phyloP scores from a whole-genome alignment of 2,113 vertebrate genomes.

The Brienomyrus longianalis region DNA sequence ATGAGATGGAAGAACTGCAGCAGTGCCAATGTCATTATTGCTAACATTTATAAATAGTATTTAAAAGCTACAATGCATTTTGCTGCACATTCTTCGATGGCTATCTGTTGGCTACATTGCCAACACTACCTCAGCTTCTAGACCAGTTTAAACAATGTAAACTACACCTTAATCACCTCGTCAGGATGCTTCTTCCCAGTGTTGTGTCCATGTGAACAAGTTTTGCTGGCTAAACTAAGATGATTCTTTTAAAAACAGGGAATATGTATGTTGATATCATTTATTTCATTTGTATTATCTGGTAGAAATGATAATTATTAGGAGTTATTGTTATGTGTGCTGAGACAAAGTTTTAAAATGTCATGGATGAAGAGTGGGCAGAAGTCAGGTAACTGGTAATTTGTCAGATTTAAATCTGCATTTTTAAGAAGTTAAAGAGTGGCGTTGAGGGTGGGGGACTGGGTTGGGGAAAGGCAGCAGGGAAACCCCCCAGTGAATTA shows the following conservation, averaged over 20 bases:
- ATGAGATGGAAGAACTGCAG: not conserved
- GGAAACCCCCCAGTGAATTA: not conserved
- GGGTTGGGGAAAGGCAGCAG: not conserved
- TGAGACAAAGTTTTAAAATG: not conserved
- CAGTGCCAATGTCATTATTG: not conserved
- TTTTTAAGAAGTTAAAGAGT: not conserved
- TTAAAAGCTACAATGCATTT: not conserved
- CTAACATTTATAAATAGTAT: not conserved
- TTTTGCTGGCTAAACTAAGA: not conserved
- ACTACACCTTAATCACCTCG: not conserved
- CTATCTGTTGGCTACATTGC: not conserved
- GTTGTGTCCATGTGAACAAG: not conserved
- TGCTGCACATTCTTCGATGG: not conserved
- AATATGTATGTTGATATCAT: not conserved
- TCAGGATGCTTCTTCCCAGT: not conserved
- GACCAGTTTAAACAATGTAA: not conserved
- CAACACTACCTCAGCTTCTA: not conserved
- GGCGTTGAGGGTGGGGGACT: not conserved
- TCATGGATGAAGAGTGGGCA: not conserved
- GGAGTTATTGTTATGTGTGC: not conserved
- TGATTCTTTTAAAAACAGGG: not conserved
- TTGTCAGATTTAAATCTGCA: not conserved
- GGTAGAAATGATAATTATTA: not conserved
- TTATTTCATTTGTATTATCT: not conserved
- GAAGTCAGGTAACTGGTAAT: not conserved